Evolutionary conservation across 2,888 invertebrate species (phyloP), one percentile per base, ranked within the genome.

Genomic region (Sphaeridia pumilis): DNA sequence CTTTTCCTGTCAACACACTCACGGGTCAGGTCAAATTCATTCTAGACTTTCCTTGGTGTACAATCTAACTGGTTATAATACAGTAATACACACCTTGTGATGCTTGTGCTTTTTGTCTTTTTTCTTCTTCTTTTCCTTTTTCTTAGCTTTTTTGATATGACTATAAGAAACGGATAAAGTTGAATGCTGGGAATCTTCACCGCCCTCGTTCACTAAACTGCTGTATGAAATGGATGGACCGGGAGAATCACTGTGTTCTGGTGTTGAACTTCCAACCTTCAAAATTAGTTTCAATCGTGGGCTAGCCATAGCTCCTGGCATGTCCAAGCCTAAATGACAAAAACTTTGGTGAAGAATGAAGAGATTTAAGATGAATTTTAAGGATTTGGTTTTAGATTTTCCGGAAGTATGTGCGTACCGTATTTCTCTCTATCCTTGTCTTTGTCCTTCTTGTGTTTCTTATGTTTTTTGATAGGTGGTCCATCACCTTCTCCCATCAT

Each of bases 81-180:
- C 17, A 31, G 3, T 3, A 46, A 10, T 7, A 10, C 27, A 27
- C 17, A 5, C 54, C 24, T 54, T 52, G n/a, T 83, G 82, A 67
- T 82, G 81, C 57, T 82, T 82, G 66, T 83, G 82, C 58, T 82
- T 79, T 66, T 82, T 79, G 65, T 82, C 81, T 53, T 79, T 76
- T 69, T 83, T 84, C 71, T 84, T 84, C 73, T 84, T 84, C 70
- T 84, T 84, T 68, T 72, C 71, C 58, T 84, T 84, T 70, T 84
- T 84, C 67, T 84, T 83, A 0, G 80, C 75, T 66, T 83, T 83
- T 61, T 83, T 83, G 64, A 82, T 81, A 3, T 77, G 76, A 45
- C 60, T 50, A 22, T 58, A 58, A 12, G 60, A 50, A 14, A 64
- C 45, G 3, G 69, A 67, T 10, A 67, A 62, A 20, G 66, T 64